phyloP scores from a whole-genome alignment of 35 echinoderm and acorn worm species.

The Ophioderma brevispina region DNA sequence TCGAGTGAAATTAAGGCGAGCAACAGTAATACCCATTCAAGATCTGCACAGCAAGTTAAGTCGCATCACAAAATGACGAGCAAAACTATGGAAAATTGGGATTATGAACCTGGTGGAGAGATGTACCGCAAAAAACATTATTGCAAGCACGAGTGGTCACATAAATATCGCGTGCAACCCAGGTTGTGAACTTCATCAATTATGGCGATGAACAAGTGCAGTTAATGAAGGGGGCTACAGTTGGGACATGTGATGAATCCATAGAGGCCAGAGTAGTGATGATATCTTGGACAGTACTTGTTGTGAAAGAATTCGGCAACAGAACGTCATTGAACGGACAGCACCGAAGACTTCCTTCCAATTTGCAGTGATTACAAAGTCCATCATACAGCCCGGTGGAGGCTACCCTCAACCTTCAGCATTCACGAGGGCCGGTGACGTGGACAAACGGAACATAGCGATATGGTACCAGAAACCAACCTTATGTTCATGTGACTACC shows the following conservation, averaged over 20 bases:
- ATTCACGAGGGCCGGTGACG: too few relatives aligned
- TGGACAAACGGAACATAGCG: too few relatives aligned
- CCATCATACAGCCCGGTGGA: too few relatives aligned
- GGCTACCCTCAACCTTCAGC: too few relatives aligned
- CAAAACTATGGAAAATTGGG: background rate
- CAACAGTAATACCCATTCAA: background rate
- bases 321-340: too few relatives aligned
- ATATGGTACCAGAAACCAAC: too few relatives aligned
- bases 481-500: too few relatives aligned
- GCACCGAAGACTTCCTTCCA: too few relatives aligned
- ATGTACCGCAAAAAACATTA: background rate
- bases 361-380: too few relatives aligned
- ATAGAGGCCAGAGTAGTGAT: background rate
- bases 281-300: too few relatives aligned
- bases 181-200: background rate
- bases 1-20: background rate
- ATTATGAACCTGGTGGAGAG: background rate
- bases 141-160: background rate
- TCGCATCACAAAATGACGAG: background rate
- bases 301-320: too few relatives aligned
- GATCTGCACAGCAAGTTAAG: background rate
- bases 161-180: background rate
- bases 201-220: background rate
- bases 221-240: background rate
- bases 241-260: background rate